Conservation (phyloP, 2,888 invertebrate genomes). For the Andrena bucephala region DNA sequence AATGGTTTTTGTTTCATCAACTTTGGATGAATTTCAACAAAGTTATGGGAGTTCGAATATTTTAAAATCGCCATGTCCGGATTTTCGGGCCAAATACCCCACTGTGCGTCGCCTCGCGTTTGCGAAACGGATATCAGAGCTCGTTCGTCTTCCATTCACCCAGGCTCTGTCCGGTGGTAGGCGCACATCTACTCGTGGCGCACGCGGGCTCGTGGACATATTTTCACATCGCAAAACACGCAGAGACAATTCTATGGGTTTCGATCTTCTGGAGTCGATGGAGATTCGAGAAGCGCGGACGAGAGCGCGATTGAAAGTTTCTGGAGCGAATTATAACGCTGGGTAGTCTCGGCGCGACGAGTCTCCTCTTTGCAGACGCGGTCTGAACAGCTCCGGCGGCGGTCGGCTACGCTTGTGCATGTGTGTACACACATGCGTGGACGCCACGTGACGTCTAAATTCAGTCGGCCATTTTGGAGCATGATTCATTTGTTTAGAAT, state of each 20-base stretch:
- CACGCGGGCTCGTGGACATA: no score
- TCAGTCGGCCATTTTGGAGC: constrained; percentile 85
- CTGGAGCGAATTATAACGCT: constrained; percentile 20
- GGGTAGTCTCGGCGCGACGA: constrained; percentile 37
- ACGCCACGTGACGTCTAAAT: constrained; percentile 85
- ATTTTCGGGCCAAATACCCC: no score
- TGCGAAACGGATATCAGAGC: neutral
- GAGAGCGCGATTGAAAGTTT: constrained; percentile 17
- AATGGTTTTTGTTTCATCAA: no score
- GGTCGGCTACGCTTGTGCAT: constrained; percentile 31
- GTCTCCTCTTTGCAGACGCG: constrained; percentile 34
- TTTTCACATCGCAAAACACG: no score
- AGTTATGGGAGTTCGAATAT: no score
- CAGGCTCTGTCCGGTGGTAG: no score
- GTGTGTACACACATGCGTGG: constrained; percentile 71
- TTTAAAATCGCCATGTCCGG: no score
- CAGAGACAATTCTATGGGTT: no score
- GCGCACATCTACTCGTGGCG: no score
- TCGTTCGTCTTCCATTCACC: neutral
- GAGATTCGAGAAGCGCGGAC: neutral
- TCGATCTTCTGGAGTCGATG: no score
- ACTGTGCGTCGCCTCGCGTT: neutral
- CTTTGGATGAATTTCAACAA: no score
- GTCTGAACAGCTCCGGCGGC: constrained; percentile 30
- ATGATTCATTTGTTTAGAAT: constrained; percentile 85